Evolutionary conservation across 2,797 vertebrate genomes (phyloP), one percentile per base, ranked within the genome.

Genomic region (Bryconaethiops microstoma): DNA sequence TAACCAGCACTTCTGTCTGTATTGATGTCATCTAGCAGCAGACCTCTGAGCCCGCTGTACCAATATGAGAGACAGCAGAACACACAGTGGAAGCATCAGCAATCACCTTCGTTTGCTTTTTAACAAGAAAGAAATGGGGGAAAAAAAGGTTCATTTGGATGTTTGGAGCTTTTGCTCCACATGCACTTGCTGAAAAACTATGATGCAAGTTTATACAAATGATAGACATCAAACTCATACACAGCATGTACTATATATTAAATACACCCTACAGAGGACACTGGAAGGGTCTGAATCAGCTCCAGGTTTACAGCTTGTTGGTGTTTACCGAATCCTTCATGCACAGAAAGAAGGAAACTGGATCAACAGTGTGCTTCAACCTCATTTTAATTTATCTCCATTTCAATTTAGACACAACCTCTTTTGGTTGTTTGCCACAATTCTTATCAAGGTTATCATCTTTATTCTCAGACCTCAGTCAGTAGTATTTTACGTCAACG

Each of bases 1-100:
- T n/a, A 63, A 74, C 48, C 72, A 70, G 77, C 72, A 74, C 57
- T 74, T 63, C 65, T 76, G 83, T 78, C 87, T 87, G 82, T 86
- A 86, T 86, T 75, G 74, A 86, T 68, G 67, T 76, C 45, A 76
- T 75, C 72, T 78, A 78, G 74, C n/a, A 79, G 82, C 73, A 60
- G 73, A 83, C 74, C 80, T 70, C 62, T 83, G 29, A 29, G 68
- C 77, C 19, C 42, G 60, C 65, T 76, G 55, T 21, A 57, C 62
- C 50, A 74, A 35, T 72, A 55, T 65, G 57, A 76, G 23, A 42
- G n/a, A 52, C 7, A 71, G 50, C 21, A 52, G 5, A 52, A 23
- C 65, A 19, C 16, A 17, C 5, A 35, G 7, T 2, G 29, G 0
- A 48, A 54, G 23, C 6, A 54, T 55, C 14, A 35, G 10, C 23